Evolutionary conservation across 2,797 vertebrate genomes (phyloP), one percentile per base, ranked within the genome.

Genomic region (Chaetodon trifasciatus): DNA sequence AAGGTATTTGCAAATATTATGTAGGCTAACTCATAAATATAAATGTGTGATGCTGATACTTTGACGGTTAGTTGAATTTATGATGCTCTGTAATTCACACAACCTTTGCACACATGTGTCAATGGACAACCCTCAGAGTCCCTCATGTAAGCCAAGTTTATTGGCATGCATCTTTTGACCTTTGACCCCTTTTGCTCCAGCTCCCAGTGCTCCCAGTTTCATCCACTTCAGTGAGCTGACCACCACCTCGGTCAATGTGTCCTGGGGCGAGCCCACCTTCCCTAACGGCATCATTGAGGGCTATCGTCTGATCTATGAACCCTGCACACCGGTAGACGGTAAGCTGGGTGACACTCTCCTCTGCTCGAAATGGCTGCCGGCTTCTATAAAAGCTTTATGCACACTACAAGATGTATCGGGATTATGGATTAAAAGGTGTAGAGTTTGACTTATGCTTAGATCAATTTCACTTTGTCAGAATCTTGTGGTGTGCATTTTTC

Each of bases 161-260:
- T 35, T 75, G 65, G 56, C 57, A 8, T 49, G 24, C 35, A 4
- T 65, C 40, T 28, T 39, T 63, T 78, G 39, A 85, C 74, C 63
- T 76, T 42, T 81, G 66, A 84, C 80, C 47, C 78, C 40, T 79
- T 13, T 47, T 64, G 32, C 81, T 86, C 10, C 93, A 99, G 98
- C 98, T 71, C 98, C 98, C 89, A 98, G 97, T 0, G 96, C 97
- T 21, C 98, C 98, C 0, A 93, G 96, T 87, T 96, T 96, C 19
- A 97, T 99, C 88, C 96, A 96, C 73, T 99, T 99, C 95, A 98
- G 97, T 1, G 98, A 99, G 88, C 95, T 99, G 92, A 99, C 98
- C 94, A 99, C 98, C 21, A 98, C 98, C 0, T 99, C 98, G 0
- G 98, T 99, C 84, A 99, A 99, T 0, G 97, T 99, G 88, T 99